A percentile compares a stretch with the other conserved stretches of the same genome.
Evolutionary conservation across 2,797 vertebrate genomes (phyloP).

Genomic region (Triplophysa bombifrons): DNA sequence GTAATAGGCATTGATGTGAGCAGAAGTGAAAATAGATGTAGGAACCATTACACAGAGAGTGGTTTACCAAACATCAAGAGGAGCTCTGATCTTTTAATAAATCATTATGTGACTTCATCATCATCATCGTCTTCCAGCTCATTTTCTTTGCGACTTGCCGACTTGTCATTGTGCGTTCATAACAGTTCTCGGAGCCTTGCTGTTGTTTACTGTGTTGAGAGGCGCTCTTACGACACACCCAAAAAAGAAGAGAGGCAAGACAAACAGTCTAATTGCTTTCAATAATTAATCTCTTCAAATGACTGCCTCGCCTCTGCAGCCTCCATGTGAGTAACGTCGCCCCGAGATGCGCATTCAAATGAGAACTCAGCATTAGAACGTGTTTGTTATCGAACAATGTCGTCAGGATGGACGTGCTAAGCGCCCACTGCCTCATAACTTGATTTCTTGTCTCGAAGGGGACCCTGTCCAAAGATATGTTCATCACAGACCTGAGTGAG

Average conservation of each 20-base stretch:
- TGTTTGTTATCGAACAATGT: neutral
- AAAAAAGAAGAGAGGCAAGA: slow-evolving; percentile 30
- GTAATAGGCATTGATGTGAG: neutral
- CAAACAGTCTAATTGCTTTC: slow-evolving; percentile 48
- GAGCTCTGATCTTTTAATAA: neutral
- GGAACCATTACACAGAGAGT: neutral
- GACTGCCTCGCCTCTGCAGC: slow-evolving; percentile 27
- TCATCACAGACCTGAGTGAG: slow-evolving; percentile 43
- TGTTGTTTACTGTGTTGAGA: slow-evolving; percentile 33
- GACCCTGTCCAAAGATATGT: slow-evolving; percentile 21
- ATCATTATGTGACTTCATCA: neutral
- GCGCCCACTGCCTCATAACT: neutral
- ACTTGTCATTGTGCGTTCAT: neutral
- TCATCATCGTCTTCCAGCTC: slow-evolving; percentile 3
- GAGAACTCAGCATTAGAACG: neutral
- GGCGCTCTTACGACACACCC: neutral
- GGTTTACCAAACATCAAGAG: neutral
- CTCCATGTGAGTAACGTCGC: slow-evolving; percentile 5
- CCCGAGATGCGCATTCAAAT: slow-evolving; percentile 7
- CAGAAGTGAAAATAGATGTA: slow-evolving; percentile 2
- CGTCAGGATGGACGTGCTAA: neutral
- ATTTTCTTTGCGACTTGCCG: slow-evolving; percentile 3
- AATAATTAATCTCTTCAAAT: slow-evolving; percentile 42
- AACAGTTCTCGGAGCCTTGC: slow-evolving; percentile 22
- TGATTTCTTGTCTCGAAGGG: neutral